Base-by-base conservation (phyloP, 1,140 invertebrate genomes). In the Orius laevigatus region DNA sequence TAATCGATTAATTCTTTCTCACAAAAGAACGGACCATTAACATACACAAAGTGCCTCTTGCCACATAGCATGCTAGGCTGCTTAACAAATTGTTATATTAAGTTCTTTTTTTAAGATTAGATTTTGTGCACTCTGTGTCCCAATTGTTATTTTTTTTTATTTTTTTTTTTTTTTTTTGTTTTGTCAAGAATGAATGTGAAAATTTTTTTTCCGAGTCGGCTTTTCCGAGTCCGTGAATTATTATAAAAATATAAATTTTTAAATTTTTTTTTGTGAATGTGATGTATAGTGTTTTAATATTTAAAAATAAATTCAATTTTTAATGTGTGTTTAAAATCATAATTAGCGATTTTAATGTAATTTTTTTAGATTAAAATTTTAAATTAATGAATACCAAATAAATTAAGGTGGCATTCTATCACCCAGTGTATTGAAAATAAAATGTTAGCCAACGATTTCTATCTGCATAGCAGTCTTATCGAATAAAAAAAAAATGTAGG, bases 261-360 rank as follows among this genome's bases (percentile, higher is more conserved):
- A 25, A 25, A 25, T 25, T 25, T 25, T n/a, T 49, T 43, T 51
- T 55, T 56, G 52, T 56, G 48, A 44, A 55, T 55, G 54, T 55
- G 54, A 50, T 52, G 54, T 55, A 55, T 50, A 45, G 48, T 53
- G 48, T 53, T 53, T 52, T 48, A 52, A 18, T 50, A 43, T 44
- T 50, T 25, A 39, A 41, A 18, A 19, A 20, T 25, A 52, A 44
- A 31, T 47, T 25, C 25, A 25, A 25, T 48, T 52, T 48, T 48
- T 42, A 52, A 47, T 52, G 50, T 52, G 51, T 52, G 51, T 52
- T 43, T 49, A 20, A 49, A 52, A 52, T 46, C 42, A 35, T 25
- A 35, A 32, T 35, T 48, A 48, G 33, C 16, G 19, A 47, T 45
- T 45, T 42, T 48, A 49, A 8, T 52, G 46, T 52, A 48, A 36